phyloP scores from a whole-genome alignment of 1,140 invertebrate genomes.

The Scaptomyza graminum region DNA sequence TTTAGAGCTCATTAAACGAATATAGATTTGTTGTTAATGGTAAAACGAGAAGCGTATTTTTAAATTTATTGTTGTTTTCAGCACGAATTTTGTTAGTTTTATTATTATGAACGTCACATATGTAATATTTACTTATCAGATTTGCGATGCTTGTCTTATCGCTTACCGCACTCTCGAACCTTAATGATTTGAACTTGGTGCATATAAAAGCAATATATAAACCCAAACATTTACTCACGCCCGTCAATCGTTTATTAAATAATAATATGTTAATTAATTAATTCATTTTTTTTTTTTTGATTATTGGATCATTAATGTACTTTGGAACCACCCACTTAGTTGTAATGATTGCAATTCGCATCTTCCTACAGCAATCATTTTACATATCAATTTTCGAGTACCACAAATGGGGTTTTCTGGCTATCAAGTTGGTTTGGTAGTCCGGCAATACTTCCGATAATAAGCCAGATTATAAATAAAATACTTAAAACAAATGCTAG shows the following conservation, averaged over 20 bases:
- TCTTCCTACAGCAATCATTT: slow-evolving; percentile 84
- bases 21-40: too few relatives aligned
- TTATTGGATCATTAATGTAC: slow-evolving; percentile 64
- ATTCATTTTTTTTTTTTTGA: too few relatives aligned
- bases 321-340: slow-evolving; percentile 43
- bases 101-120: slow-evolving; percentile 8
- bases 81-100: neutral
- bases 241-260: too few relatives aligned
- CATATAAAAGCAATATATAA: neutral
- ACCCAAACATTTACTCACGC: neutral
- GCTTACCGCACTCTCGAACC: neutral
- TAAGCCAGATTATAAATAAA: too few relatives aligned
- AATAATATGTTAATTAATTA: slow-evolving; percentile 50
- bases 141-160: slow-evolving; percentile 1
- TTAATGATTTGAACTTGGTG: neutral
- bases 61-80: neutral
- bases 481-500: too few relatives aligned
- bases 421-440: slow-evolving; percentile 86
- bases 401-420: slow-evolving; percentile 86
- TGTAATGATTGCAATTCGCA: slow-evolving; percentile 86
- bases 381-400: slow-evolving; percentile 86
- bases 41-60: neutral
- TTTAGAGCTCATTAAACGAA: too few relatives aligned
- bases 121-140: neutral
- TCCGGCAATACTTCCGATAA: slow-evolving; percentile 83